A percentile compares a stretch with the other conserved stretches of the same genome.
These are phyloP conservation scores for Drosophila tristis DNA, from an alignment of 1,140 invertebrate species.

Conservation along the genomic window DNA sequence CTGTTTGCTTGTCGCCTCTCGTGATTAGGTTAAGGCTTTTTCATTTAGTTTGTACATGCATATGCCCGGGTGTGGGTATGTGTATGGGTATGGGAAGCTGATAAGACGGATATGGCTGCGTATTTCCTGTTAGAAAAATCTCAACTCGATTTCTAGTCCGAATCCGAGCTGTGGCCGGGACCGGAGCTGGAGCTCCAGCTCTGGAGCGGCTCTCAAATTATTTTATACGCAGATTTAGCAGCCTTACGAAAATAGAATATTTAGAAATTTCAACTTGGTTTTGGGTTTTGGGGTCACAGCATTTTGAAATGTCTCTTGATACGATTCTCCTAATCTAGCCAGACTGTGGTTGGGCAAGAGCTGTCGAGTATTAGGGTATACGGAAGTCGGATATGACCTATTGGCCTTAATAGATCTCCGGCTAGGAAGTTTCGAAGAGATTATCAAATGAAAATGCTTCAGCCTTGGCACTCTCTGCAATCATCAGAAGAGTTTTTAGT, in stretches of 20 bases:
- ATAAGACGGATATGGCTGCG: slow-evolving; percentile 78
- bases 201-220: slow-evolving; percentile 17
- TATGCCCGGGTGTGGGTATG: slow-evolving; percentile 7
- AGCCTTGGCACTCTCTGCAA: background rate
- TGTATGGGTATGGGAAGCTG: slow-evolving; percentile 39
- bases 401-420: slow-evolving; percentile 36
- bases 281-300: slow-evolving; percentile 50
- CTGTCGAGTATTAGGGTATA: slow-evolving; percentile 6
- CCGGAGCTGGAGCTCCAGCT: background rate
- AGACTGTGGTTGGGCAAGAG: slow-evolving; percentile 9
- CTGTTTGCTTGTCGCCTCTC: slow-evolving; percentile 62
- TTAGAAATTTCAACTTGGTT: slow-evolving; percentile 57
- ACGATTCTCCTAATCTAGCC: slow-evolving; percentile 39
- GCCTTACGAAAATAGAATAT: slow-evolving; percentile 66
- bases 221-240: slow-evolving; percentile 69
- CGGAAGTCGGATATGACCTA: slow-evolving; percentile 44
- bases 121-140: slow-evolving; percentile 75
- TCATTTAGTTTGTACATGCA: slow-evolving; percentile 37
- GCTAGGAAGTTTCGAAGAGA: slow-evolving; percentile 16
- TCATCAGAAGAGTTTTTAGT: slow-evolving; percentile 1
- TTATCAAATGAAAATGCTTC: slow-evolving; percentile 8
- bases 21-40: slow-evolving; percentile 83
- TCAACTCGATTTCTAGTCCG: slow-evolving; percentile 35
- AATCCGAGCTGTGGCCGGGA: slow-evolving; percentile 15
- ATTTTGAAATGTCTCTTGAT: slow-evolving; percentile 59